These are phyloP conservation scores for Odocoileus virginianus DNA, from an alignment of 2,113 vertebrate species.

Conservation along the genomic window DNA sequence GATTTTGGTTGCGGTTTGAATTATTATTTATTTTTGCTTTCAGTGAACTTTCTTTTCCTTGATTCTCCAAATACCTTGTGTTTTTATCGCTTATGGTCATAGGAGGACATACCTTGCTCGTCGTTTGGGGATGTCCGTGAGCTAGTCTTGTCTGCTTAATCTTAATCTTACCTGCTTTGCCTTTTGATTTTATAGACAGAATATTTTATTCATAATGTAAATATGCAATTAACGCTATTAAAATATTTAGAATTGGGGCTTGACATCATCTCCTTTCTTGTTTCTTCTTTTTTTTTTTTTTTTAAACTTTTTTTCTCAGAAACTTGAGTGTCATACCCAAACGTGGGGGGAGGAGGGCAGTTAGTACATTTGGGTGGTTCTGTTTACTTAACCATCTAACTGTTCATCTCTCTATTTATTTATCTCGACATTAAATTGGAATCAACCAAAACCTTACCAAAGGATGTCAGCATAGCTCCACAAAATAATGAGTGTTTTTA, in stretches of 20 bases:
- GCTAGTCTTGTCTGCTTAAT: not conserved
- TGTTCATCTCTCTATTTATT: not conserved
- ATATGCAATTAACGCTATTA: not conserved
- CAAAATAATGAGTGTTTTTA: conserved; percentile 33
- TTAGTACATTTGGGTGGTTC: not conserved
- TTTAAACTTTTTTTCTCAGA: not conserved
- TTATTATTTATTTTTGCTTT: not conserved
- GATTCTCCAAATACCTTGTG: not conserved
- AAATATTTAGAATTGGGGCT: not conserved
- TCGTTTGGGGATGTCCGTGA: not conserved
- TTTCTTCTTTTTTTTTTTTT: not conserved
- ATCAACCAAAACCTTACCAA: conserved; percentile 78
- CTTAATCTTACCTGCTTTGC: not conserved
- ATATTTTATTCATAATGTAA: not conserved
- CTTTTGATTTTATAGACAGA: not conserved
- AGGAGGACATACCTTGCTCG: not conserved
- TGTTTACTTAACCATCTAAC: not conserved
- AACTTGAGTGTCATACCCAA: not conserved
- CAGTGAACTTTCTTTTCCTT: conserved; percentile 36
- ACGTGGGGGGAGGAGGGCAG: not conserved
- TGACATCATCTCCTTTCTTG: not conserved
- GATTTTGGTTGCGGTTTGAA: not conserved
- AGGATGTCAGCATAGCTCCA: conserved; percentile 85
- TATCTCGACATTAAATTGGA: conserved; percentile 9
- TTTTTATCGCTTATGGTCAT: not conserved